Evolutionary conservation across 2,113 vertebrate species (phyloP), one percentile per base, ranked within the genome.

Genomic region (Stigmatopora nigra): DNA sequence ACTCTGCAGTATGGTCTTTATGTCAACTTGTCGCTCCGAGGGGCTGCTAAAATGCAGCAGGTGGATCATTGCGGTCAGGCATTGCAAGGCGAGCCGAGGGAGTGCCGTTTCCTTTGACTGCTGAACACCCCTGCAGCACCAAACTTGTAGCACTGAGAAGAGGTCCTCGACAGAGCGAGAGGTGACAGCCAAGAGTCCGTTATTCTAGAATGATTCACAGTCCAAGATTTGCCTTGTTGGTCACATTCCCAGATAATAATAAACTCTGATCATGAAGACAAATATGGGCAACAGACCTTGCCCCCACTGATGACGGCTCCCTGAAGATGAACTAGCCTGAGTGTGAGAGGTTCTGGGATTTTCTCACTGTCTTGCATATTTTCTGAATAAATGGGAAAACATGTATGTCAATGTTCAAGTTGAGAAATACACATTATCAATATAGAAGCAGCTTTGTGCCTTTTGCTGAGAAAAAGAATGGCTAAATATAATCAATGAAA

Each of bases 301-400:
- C 91, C 90, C 70, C 94, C 97, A 0, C 93, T 94, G 49, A 97
- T 92, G 61, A 95, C 61, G 1, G 95, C 93, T 0, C 95, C 92
- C 0, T 93, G 94, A 56, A 99, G 92, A 75, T 98, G 93, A 73
- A 96, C 76, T 49, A 98, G 76, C 2, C 91, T 86, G 47, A 93
- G 75, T n/a, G 87, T 89, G 59, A 97, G 86, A 0, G 9, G 3
- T 9, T 93, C 91, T 0, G 93, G 92, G 76, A 98, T 86, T 51
- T 67, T 67, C 31, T 82, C 80, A 0, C 91, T 92, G 0, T 87
- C 81, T 65, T 87, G 88, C 51, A 98, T 91, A 77, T 88, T 90
- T 41, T 93, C 96, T 96, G 82, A 31, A 31, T 4, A 47, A 63
- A 76, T 20, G 36, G 2, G 35, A 17, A 61, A 59, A 63, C 51